Evolutionary conservation across 2,888 invertebrate species (phyloP).

Genomic region (Scaeva pyrastri): DNA sequence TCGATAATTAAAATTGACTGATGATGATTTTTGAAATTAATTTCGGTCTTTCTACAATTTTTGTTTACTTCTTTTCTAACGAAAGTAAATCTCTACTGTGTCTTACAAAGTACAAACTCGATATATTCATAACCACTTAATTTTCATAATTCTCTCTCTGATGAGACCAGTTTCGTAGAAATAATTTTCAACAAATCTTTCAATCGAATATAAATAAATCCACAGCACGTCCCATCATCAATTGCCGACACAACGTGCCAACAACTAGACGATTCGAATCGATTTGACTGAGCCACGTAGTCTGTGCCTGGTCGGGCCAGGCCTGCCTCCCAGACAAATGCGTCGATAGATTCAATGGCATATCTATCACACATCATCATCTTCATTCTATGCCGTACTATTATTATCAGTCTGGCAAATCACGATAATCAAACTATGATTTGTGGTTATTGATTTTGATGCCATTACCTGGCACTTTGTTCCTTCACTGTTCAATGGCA

Average conservation of each 20-base stretch:
- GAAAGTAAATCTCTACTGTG: no score
- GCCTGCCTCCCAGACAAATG: slow-evolving; percentile 9
- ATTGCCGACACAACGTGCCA: slow-evolving; percentile 61
- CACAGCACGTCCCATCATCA: slow-evolving; percentile 59
- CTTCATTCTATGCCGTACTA: slow-evolving; percentile 35
- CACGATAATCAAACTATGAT: slow-evolving; percentile 76
- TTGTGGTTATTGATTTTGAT: slow-evolving; percentile 76
- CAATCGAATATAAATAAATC: slow-evolving; percentile 71
- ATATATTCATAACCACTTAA: slow-evolving; percentile 8
- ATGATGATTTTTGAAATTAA: no score
- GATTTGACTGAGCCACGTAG: neutral
- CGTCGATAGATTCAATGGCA: slow-evolving; percentile 32
- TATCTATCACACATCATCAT: slow-evolving; percentile 73
- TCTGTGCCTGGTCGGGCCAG: neutral
- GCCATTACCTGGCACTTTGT: slow-evolving; percentile 75
- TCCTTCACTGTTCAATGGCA: slow-evolving; percentile 33
- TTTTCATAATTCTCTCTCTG: slow-evolving; percentile 7
- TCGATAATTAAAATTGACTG: no score
- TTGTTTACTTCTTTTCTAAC: no score
- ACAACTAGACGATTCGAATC: slow-evolving; percentile 3
- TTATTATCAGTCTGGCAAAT: slow-evolving; percentile 64
- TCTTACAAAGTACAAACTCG: neutral
- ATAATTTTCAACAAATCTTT: slow-evolving; percentile 52
- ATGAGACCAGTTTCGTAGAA: neutral
- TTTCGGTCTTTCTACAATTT: no score